Base-by-base conservation (phyloP, 1,140 invertebrate species). In the Neodiprion fabricii region DNA sequence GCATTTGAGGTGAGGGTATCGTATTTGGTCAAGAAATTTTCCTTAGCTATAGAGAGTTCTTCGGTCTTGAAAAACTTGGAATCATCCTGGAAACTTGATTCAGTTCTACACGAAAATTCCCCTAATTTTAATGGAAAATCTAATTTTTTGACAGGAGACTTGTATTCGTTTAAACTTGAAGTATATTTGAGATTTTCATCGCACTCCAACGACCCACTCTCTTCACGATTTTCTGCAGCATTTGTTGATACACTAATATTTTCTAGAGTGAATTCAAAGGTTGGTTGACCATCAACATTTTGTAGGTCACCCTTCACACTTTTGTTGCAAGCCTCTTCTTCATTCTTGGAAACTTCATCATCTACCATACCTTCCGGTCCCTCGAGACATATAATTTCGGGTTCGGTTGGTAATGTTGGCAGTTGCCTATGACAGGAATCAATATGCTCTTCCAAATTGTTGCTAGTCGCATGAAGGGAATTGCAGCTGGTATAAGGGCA, bases 301-400 rank as follows among this genome's bases (percentile, higher is more conserved):
- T 50, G 61, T 40, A n/a, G 82, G n/a, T 61, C 53, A 61, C 11
- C 11, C n/a, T 61, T 61, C n/a, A 7, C 77, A 69, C 74, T 78
- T 5, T 85, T 81, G n/a, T 80, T 84, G 50, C 77, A 83, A 23
- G 76, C 77, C 2, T 81, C 81, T 0, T 86, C 82, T 17, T 80
- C 83, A 68, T 78, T 80, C 74, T 80, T 79, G 49, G 67, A 77
- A n/a, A 78, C 71, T 48, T 84, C 84, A 9, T 87, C 83, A 9
- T 82, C 81, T 48, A 82, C 79, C 0, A 75, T 75, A 72, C 85
- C 85, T 40, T 88, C 87, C 0, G 85, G 71, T 17, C 83, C 85
- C 73, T 89, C 87, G 11, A 88, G 88, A 67, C 85, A 89, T 65
- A 89, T 88, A 11, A 89, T 82, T 78, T 89, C 87, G 1, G 87